Conservation (phyloP, 2,113 vertebrate species). For the Dicentrarchus labrax region DNA sequence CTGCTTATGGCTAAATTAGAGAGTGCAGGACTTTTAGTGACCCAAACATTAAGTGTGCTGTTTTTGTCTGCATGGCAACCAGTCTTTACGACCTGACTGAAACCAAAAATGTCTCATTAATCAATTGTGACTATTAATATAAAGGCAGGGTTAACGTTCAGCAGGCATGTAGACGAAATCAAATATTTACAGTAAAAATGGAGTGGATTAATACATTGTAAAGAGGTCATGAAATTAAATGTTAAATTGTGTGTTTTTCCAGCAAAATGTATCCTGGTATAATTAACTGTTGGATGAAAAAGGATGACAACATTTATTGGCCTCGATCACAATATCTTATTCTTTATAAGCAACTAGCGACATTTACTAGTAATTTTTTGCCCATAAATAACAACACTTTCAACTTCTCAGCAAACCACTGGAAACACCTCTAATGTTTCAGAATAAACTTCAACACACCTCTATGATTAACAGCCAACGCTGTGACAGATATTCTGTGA, state of each 20-base stretch:
- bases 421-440: slow-evolving; percentile 46
- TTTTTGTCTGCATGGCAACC: slow-evolving; percentile 60
- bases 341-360: slow-evolving; percentile 12
- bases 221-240: background rate
- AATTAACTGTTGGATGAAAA: background rate
- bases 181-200: background rate
- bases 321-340: background rate
- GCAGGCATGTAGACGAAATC: background rate
- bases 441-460: slow-evolving; percentile 52
- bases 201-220: background rate
- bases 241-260: background rate
- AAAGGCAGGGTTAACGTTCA: background rate
- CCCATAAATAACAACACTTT: slow-evolving; percentile 35
- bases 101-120: slow-evolving; percentile 20
- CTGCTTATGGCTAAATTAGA: slow-evolving; percentile 77
- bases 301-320: slow-evolving; percentile 11
- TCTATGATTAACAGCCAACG: slow-evolving; percentile 67
- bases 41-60: slow-evolving; percentile 55
- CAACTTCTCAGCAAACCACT: slow-evolving; percentile 18
- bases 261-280: background rate
- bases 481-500: slow-evolving; percentile 65
- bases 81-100: slow-evolving; percentile 34
- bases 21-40: slow-evolving; percentile 63
- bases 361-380: slow-evolving; percentile 23
- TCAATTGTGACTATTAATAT: background rate